Conservation (phyloP, 2,113 vertebrate genomes). For the Aldabrachelys gigantea region DNA sequence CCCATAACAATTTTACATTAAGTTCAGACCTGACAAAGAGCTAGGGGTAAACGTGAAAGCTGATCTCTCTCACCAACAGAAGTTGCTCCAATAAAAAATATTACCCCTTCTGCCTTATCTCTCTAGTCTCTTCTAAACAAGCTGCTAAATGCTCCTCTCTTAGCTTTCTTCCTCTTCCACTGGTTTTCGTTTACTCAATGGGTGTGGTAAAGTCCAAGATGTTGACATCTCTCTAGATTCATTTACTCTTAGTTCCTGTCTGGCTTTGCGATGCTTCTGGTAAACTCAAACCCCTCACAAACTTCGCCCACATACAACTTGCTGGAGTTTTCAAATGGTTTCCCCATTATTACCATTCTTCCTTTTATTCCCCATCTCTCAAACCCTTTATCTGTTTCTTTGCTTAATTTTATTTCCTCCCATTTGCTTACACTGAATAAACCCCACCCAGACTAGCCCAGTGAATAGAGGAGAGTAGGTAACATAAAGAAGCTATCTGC, state of each 20-base stretch:
- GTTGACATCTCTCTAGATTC: neutral
- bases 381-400: neutral
- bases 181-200: neutral
- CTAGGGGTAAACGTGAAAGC: neutral
- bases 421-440: neutral
- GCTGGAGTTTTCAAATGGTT: neutral
- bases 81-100: neutral
- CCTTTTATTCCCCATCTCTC: neutral
- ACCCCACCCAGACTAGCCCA: neutral
- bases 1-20: neutral
- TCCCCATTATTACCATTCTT: neutral
- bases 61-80: neutral
- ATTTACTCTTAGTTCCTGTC: neutral
- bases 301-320: neutral
- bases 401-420: neutral
- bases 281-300: neutral
- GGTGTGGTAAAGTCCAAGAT: neutral
- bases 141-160: neutral
- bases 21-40: neutral
- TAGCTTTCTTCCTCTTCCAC: neutral
- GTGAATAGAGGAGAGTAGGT: neutral
- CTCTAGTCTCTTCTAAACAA: neutral
- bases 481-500: neutral
- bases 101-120: neutral
- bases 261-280: neutral